These are phyloP conservation scores for Melanotaenia parkinsoni DNA, from an alignment of 2,797 vertebrate species.

Conservation along the genomic window DNA sequence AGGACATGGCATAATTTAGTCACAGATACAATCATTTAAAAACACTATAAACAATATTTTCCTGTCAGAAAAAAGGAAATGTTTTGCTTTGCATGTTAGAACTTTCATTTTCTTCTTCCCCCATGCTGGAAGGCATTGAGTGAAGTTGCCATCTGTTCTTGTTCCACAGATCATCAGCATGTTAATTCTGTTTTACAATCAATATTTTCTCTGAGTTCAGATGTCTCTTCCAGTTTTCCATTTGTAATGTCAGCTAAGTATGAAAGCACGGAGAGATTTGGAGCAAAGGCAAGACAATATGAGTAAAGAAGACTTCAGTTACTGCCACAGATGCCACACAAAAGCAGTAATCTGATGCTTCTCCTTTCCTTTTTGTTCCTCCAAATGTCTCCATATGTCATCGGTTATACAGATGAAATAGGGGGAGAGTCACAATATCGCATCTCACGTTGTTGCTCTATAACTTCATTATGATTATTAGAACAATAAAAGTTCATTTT, in stretches of 20 bases:
- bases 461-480: constrained; percentile 21
- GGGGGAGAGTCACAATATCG: constrained; percentile 10
- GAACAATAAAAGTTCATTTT: constrained; percentile 19
- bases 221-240: constrained; percentile 42
- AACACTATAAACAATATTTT: constrained; percentile 65
- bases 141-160: constrained; percentile 57
- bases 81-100: constrained; percentile 34
- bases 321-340: constrained; percentile 67
- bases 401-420: constrained; percentile 41
- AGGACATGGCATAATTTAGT: constrained; percentile 53
- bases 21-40: constrained; percentile 63
- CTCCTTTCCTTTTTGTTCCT: constrained; percentile 32
- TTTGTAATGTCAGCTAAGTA: constrained; percentile 58
- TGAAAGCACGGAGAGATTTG: constrained; percentile 43
- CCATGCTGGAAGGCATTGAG: constrained; percentile 24
- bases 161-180: constrained; percentile 40
- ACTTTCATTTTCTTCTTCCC: constrained; percentile 43
- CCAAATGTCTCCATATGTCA: constrained; percentile 40
- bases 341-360: constrained; percentile 36
- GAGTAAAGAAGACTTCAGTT: constrained; percentile 60
- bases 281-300: constrained; percentile 41
- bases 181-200: constrained; percentile 54
- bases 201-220: constrained; percentile 66
- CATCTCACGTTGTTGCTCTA: constrained; percentile 34
- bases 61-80: constrained; percentile 42